Evolutionary conservation across 2,113 vertebrate species (phyloP), one percentile per base, ranked within the genome.

Genomic region (Arizona elegans): DNA sequence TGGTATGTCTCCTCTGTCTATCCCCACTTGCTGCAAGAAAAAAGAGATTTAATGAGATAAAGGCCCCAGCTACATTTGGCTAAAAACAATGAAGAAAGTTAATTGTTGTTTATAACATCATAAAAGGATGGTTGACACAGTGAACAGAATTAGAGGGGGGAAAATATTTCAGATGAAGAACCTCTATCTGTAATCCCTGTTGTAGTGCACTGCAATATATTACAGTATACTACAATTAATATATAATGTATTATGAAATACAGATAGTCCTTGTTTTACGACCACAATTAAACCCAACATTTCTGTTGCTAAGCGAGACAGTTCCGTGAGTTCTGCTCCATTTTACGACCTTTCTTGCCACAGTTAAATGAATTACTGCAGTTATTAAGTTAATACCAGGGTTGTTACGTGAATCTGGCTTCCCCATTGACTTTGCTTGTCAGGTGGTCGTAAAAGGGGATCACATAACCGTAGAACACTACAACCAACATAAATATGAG

Each of bases 1-100:
- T 96, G 99, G 99, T 96, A 99, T 99, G 96, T 99, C 99, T 93
- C 99, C 99, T 98, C 98, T 98, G 97, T 99, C 99, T 92, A 99
- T 99, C 95, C 99, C 99, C 97, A 99, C 99, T 97, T 99, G 99
- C 99, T 99, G 98, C 97, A 96, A 97, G n/a, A 70, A 95, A 91
- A 95, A 97, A 94, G 17, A 97, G 92, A 96, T 81, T 62, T 54
- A 86, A 85, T 0, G 2, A 95, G 70, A 55, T 93, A 96, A 75
- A 96, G 90, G 94, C 95, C 21, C 24, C 47, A 87, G 59, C 87
- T 75, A 52, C 89, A 55, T 92, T 96, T 91, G 92, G 5, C 62
- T 92, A 56, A 94, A 95, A 90, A 91, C 88, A 93, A 94, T 65
- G 90, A 92, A 89, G 21, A 54, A 95, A 96, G 91, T 17, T 89